Conservation (phyloP, 2,797 vertebrate genomes). For the Paedocypris micromegethes region DNA sequence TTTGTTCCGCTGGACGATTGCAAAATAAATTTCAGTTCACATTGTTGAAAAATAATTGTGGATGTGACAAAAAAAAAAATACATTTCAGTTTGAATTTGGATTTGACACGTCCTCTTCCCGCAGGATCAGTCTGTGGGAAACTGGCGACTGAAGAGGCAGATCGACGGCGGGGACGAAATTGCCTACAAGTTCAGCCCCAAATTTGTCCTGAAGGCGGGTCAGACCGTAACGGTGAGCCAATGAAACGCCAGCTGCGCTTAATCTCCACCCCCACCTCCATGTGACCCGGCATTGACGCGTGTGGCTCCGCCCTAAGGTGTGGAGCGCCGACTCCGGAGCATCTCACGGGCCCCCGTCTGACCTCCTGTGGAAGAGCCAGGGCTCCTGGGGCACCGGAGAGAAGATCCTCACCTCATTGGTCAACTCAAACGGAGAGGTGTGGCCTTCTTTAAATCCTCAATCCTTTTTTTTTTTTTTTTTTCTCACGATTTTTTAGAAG, state of each 20-base stretch:
- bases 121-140: conserved; percentile 91
- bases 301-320: conserved; percentile 64
- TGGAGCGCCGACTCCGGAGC: conserved; percentile 87
- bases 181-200: conserved; percentile 91
- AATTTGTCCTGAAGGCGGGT: conserved; percentile 87
- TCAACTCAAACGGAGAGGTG: conserved; percentile 82
- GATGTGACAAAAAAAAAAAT: not conserved
- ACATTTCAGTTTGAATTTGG: not conserved
- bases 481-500: too few species aligned
- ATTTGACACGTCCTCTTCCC: too few species aligned
- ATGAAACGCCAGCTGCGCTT: not conserved
- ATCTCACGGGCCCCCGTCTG: conserved; percentile 83
- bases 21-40: too few species aligned
- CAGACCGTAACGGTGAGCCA: conserved; percentile 86
- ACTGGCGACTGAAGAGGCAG: conserved; percentile 88
- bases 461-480: not conserved
- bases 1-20: too few species aligned
- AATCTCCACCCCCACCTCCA: not conserved
- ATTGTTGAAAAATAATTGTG: too few species aligned
- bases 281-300: not conserved
- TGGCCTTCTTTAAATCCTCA: not conserved
- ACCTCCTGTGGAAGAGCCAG: conserved; percentile 92
- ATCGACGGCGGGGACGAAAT: conserved; percentile 79
- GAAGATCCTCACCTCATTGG: conserved; percentile 71
- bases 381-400: conserved; percentile 84